Evolutionary conservation across 2,113 vertebrate species (phyloP).

Genomic region (Piprites chloris): DNA sequence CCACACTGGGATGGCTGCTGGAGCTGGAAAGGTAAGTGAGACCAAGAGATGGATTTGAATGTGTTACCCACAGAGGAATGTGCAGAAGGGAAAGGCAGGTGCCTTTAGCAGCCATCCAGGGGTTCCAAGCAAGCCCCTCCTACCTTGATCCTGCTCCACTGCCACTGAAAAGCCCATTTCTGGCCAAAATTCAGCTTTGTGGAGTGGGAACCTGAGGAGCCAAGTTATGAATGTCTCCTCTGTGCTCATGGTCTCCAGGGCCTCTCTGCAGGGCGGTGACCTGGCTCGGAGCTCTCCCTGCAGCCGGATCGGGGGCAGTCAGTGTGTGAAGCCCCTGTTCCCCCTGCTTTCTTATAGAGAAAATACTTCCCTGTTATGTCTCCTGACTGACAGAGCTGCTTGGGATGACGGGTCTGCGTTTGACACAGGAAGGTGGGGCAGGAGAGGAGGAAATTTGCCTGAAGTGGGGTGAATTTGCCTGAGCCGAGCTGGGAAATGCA

Average conservation of each 20-base stretch:
- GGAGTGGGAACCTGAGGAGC: background rate
- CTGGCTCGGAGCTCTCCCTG: background rate
- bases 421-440: background rate
- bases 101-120: background rate
- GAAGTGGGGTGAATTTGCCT: background rate
- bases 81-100: background rate
- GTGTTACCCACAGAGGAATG: background rate
- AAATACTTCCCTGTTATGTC: background rate
- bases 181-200: background rate
- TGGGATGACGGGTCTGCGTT: background rate
- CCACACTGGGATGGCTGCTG: background rate
- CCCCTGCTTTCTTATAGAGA: background rate
- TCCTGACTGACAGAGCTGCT: background rate
- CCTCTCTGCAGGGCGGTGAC: background rate
- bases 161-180: background rate
- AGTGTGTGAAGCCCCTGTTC: accelerated
- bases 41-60: background rate
- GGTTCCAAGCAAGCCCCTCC: background rate
- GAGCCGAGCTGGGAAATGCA: background rate
- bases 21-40: background rate
- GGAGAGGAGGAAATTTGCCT: background rate
- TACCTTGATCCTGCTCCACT: background rate
- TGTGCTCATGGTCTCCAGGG: background rate
- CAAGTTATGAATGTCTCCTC: background rate
- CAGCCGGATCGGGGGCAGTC: accelerated